phyloP scores from a whole-genome alignment of 2,888 invertebrate genomes.

The Brachypterus glaber region DNA sequence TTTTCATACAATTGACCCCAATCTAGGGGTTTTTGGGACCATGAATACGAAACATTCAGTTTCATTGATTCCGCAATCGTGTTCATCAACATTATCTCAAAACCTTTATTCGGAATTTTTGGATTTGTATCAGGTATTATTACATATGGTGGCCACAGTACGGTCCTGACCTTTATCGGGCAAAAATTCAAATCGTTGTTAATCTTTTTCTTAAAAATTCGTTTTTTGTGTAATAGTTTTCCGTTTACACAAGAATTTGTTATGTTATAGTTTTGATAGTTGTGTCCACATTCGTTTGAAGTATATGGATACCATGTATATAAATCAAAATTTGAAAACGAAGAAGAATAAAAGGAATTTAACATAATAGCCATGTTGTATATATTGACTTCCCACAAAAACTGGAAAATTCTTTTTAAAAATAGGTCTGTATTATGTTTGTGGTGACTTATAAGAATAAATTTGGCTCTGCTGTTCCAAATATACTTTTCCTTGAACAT shows the following conservation, averaged over 20 bases:
- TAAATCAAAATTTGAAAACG: too few relatives aligned
- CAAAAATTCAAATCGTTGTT: conserved; percentile 17
- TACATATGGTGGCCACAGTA: conserved; percentile 22
- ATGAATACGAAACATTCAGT: conserved; percentile 16
- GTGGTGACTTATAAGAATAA: too few relatives aligned
- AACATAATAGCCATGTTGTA: conserved; percentile 7
- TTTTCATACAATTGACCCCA: conserved; percentile 20
- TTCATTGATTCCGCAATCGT: conserved; percentile 17
- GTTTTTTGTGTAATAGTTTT: too few relatives aligned
- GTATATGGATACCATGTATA: too few relatives aligned
- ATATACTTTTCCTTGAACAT: too few relatives aligned
- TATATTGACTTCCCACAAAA: conserved; percentile 3
- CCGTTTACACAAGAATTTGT: too few relatives aligned
- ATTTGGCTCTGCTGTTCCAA: too few relatives aligned
- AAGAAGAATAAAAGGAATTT: too few relatives aligned
- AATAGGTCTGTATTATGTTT: too few relatives aligned
- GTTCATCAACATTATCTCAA: conserved; percentile 20
- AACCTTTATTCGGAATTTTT: conserved; percentile 17
- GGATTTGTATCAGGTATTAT: conserved; percentile 14
- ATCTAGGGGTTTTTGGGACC: conserved; percentile 17
- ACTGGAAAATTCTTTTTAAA: too few relatives aligned
- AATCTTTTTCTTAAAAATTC: conserved; percentile 18
- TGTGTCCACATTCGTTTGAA: too few relatives aligned
- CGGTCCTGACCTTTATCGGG: conserved; percentile 17
- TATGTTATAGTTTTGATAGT: too few relatives aligned